phyloP scores from a whole-genome alignment of 2,888 invertebrate species.

The Ctenicera cuprea region DNA sequence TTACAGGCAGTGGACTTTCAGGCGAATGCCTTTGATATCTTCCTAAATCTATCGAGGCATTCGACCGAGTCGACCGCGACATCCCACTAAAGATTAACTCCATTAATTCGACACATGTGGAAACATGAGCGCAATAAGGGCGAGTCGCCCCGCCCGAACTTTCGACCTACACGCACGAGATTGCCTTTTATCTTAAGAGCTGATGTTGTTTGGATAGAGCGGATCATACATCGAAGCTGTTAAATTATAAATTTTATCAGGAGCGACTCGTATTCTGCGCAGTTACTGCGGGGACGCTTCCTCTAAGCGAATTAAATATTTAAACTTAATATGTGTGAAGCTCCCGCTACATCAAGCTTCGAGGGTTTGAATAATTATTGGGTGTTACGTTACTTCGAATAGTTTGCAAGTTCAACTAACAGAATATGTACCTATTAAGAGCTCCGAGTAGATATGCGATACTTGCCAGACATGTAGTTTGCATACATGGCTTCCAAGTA shows the following conservation, averaged over 20 bases:
- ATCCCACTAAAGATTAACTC: conserved; percentile 38
- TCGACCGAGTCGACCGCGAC: conserved; percentile 23
- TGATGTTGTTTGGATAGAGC: conserved; percentile 30
- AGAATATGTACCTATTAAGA: conserved; percentile 29
- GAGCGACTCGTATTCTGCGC: conserved; percentile 4
- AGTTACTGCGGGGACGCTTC: conserved; percentile 13
- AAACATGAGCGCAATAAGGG: conserved; percentile 40
- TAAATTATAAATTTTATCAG: conserved; percentile 41
- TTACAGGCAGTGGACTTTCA: conserved; percentile 39
- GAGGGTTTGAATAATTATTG: conserved; percentile 41
- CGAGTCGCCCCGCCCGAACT: conserved; percentile 16
- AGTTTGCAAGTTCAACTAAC: conserved; percentile 23
- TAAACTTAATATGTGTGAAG: conserved; percentile 41
- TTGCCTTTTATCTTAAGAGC: conserved; percentile 41
- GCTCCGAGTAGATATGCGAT: background rate
- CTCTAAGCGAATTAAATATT: conserved; percentile 39
- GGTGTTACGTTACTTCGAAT: conserved; percentile 29
- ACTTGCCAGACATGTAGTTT: background rate
- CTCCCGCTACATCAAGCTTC: conserved; percentile 37
- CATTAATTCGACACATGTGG: conserved; percentile 46
- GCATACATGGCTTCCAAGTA: background rate
- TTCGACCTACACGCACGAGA: conserved; percentile 33
- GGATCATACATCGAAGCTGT: conserved; percentile 36
- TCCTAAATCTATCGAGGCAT: conserved; percentile 32
- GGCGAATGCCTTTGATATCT: conserved; percentile 41